Base-by-base conservation (phyloP, 2,113 vertebrate genomes). In the Lasiurus cinereus region DNA sequence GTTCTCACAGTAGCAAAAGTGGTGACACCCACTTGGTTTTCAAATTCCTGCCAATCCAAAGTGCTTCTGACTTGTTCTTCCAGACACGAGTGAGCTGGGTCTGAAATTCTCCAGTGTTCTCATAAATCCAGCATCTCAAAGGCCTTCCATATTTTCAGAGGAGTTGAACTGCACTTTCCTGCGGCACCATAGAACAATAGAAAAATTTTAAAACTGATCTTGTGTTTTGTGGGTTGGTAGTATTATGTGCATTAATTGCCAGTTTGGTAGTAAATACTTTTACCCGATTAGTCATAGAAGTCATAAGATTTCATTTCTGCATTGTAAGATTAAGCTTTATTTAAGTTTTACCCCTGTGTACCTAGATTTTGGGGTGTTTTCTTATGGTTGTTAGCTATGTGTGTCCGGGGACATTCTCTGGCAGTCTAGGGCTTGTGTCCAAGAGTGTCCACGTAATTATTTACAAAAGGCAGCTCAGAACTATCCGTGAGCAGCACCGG, bases 401-500 rank as follows among this genome's bases (percentile, higher is more conserved):
- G 64, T 59, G 73, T 33, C 67, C 59, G 31, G 39, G 29, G 33
- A 39, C 69, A 82, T 62, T 54, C n/a, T 46, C 73, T n/a, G 67
- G 56, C 31, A 72, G 18, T 7, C 19, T 8, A 67, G 18, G 36
- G 62, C 83, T 62, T 36, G 5, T 46, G 18, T 79, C 72, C 72
- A 79, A 93, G 50, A 48, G 79, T 46, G 29, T 74, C 73, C 72
- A 88, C 33, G 9, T 8, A 52, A 29, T 31, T 80, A 33, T 84
- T 90, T 74, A 64, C 33, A 84, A 77, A 94, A 74, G 22, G 39
- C 39, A 84, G 70, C 77, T 88, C 77, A 50, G 66, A 64, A 31
- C 69, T 29, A 12, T 50, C 82, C 19, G 36, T 21, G 64, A 64
- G 24, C 27, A 5, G 22, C 0, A 0, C 22, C 77, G 76, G 10